A percentile compares a stretch with the other conserved stretches of the same genome.
phyloP scores from a whole-genome alignment of 2,888 invertebrate genomes.

The Calliscelio sp. region DNA sequence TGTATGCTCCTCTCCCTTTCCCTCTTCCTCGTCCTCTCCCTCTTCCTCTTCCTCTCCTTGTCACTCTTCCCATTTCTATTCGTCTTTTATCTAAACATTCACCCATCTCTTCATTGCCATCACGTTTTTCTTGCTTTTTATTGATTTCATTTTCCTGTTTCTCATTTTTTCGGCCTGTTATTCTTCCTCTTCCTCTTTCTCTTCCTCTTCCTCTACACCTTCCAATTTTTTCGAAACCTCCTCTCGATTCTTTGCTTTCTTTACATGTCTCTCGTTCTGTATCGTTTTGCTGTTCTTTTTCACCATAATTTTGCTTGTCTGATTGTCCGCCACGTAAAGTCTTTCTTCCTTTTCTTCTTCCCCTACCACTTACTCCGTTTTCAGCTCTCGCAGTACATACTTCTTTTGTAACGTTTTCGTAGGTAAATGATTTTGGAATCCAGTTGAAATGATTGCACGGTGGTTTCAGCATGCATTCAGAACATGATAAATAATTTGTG shows the following conservation, averaged over 20 bases:
- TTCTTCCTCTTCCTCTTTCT: not conserved
- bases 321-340: too few species aligned
- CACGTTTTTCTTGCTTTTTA: not conserved
- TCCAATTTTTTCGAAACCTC: too few species aligned
- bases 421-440: slow-evolving; percentile 15
- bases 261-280: too few species aligned
- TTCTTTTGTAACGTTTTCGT: too few species aligned
- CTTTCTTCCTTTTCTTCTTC: too few species aligned
- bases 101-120: not conserved
- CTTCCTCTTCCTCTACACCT: not conserved
- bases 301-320: not conserved
- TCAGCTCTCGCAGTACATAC: too few species aligned
- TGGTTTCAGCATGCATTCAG: not conserved
- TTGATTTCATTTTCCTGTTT: not conserved
- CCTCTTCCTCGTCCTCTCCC: not conserved
- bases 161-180: not conserved
- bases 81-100: too few species aligned
- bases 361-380: too few species aligned
- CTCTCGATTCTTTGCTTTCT: not conserved
- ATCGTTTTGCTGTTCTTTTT: too few species aligned
- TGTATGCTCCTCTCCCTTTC: not conserved
- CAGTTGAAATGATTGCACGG: slow-evolving; percentile 8
- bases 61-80: too few species aligned
- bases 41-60: not conserved
- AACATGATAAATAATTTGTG: slow-evolving; percentile 12